Evolutionary conservation across 2,888 invertebrate species (phyloP).

Genomic region (Polydesmus complanatus): DNA sequence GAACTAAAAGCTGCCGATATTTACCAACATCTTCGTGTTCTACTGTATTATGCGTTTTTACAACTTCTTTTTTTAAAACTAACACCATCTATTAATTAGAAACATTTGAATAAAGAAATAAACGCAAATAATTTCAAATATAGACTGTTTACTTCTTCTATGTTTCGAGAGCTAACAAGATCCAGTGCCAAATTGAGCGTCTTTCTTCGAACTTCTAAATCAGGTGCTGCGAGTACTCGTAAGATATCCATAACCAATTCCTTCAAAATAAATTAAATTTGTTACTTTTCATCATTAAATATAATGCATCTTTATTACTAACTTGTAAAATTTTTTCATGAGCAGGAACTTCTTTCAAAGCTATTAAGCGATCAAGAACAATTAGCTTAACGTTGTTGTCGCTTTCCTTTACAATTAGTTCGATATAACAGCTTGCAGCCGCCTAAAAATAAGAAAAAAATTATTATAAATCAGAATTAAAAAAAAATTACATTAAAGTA

Average conservation of each 20-base stretch:
- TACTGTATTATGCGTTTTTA: conserved; percentile 66
- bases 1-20: conserved; percentile 86
- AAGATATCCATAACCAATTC: conserved; percentile 96
- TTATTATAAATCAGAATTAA: not conserved
- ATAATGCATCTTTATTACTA: not conserved
- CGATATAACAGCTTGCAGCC: conserved; percentile 95
- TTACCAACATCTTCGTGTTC: conserved; percentile 92
- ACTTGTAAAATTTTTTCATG: conserved; percentile 64
- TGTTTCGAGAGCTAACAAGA: conserved; percentile 76
- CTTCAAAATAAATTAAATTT: conserved; percentile 16
- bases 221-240: conserved; percentile 78
- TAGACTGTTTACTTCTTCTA: conserved; percentile 51
- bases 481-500: not conserved
- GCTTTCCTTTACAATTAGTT: conserved; percentile 96
- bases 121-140: conserved; percentile 20
- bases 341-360: conserved; percentile 64
- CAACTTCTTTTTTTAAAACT: conserved; percentile 80
- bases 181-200: conserved; percentile 72
- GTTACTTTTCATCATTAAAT: not conserved
- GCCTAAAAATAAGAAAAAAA: conserved; percentile 40
- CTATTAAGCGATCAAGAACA: conserved; percentile 81
- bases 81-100: conserved; percentile 53
- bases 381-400: conserved; percentile 99
- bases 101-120: not conserved
- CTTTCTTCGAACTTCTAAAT: conserved; percentile 84